phyloP scores from a whole-genome alignment of 2,113 vertebrate species.

The Macrotus californicus region DNA sequence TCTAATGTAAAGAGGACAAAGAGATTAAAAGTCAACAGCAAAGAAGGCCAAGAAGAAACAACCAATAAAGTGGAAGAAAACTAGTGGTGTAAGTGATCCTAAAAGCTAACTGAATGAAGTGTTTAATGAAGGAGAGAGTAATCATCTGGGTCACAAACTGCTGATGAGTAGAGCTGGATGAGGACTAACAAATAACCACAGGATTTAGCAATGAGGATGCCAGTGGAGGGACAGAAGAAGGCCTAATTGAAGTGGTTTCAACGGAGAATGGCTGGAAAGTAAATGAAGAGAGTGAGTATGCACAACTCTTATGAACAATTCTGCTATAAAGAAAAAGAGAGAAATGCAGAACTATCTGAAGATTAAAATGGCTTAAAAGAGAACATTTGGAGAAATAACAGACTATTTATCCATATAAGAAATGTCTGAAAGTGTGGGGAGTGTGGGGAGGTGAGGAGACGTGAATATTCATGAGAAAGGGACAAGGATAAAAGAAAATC shows the following conservation, averaged over 20 bases:
- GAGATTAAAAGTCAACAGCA: neutral
- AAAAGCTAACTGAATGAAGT: neutral
- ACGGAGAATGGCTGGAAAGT: neutral
- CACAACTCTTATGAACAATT: neutral
- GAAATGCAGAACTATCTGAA: neutral
- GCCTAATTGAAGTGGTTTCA: neutral
- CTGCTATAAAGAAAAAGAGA: neutral
- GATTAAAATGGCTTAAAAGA: neutral
- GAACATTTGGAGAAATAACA: neutral
- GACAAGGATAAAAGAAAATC: neutral
- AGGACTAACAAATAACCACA: neutral
- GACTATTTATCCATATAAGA: neutral
- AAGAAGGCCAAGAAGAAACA: neutral
- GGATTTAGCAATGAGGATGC: neutral
- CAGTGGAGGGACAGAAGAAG: neutral
- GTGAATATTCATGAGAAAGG: neutral
- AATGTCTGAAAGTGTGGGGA: neutral
- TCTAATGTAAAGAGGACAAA: neutral
- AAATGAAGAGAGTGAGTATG: neutral
- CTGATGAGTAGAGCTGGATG: neutral
- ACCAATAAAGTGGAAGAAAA: neutral
- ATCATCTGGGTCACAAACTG: neutral
- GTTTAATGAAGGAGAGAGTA: neutral
- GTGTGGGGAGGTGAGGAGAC: neutral
- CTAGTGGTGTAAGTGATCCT: neutral